Base-by-base conservation (phyloP, 2,113 vertebrate species). In the Recurvirostra avosetta region DNA sequence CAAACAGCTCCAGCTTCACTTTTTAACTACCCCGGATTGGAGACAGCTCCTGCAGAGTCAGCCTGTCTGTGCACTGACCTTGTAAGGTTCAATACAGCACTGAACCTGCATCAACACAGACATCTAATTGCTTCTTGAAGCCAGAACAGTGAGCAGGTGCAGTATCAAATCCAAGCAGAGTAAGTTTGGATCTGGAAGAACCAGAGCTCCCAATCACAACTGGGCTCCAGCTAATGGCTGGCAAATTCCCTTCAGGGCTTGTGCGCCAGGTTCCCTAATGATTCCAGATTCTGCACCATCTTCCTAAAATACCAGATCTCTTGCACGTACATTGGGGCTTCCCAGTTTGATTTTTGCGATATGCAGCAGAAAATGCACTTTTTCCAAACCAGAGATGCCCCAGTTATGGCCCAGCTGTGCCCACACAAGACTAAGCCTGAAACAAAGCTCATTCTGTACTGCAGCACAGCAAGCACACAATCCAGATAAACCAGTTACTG, bases 211-310 rank as follows among this genome's bases (percentile, higher is more conserved):
- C 8, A 40, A 84, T 30, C 11, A 7, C 56, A 50, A 5, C 32
- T 11, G 40, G 56, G 27, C 38, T 90, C 47, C 76, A 74, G n/a
- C 25, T 34, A 75, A 43, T 2, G 5, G 52, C 27, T 80, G 5
- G 26, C 36, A 77, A 75, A 72, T 30, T 29, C n/a, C 32, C 8
- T 25, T 13, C 43, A 68, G 32, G 55, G 50, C 63, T 36, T 85
- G 59, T 18, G 53, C 30, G 29, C 27, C 1, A 0, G 6, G 47
- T 18, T 61, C 29, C 22, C 11, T 10, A 45, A 38, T 1, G 4
- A 36, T 40, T 43, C 36, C 26, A 27, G 13, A 43, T 84, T 36
- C 43, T 58, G 22, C 25, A 74, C 21, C 1, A 0, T 8, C 32
- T 12, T 74, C 55, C 55, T 65, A 23, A 50, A 55, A 41, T 3